A percentile compares a stretch with the other conserved stretches of the same genome.
phyloP scores from a whole-genome alignment of 2,888 invertebrate species.

The Argynnis bischoffii region DNA sequence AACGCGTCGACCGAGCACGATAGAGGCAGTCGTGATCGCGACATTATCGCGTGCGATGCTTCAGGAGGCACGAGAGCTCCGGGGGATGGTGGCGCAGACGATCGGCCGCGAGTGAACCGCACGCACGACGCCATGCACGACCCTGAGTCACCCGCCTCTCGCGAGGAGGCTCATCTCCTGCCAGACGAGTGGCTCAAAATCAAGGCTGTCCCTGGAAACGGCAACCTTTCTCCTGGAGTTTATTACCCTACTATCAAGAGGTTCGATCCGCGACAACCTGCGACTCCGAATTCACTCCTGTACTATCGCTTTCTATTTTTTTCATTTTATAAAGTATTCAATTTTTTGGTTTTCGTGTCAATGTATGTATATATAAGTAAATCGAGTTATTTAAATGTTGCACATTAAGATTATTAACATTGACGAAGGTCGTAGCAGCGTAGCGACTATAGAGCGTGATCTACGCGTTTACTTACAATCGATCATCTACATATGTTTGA shows the following conservation, averaged over 20 bases:
- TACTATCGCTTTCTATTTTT: constrained; percentile 73
- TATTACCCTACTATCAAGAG: constrained; percentile 79
- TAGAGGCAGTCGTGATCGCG: constrained; percentile 76
- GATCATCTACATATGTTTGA: constrained; percentile 46
- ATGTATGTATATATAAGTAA: constrained; percentile 51
- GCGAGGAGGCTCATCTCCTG: constrained; percentile 76
- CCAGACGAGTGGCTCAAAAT: constrained; percentile 79
- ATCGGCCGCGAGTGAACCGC: constrained; percentile 56
- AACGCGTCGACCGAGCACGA: constrained; percentile 69
- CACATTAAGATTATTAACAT: constrained; percentile 70
- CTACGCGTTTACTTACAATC: constrained; percentile 62
- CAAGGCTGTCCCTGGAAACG: constrained; percentile 68
- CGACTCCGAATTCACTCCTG: constrained; percentile 67
- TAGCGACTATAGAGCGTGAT: constrained; percentile 61
- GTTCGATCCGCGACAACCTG: constrained; percentile 65
- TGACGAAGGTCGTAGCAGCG: constrained; percentile 64
- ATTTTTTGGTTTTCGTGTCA: constrained; percentile 44
- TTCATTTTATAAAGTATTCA: constrained; percentile 44
- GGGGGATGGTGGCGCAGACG: constrained; percentile 69
- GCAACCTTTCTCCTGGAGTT: constrained; percentile 76
- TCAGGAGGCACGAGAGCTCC: constrained; percentile 68
- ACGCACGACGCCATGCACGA: constrained; percentile 72
- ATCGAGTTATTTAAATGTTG: constrained; percentile 50
- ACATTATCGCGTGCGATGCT: constrained; percentile 80
- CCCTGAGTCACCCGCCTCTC: constrained; percentile 76